Conservation (phyloP, 2,113 vertebrate genomes). For the Ameiurus melas region DNA sequence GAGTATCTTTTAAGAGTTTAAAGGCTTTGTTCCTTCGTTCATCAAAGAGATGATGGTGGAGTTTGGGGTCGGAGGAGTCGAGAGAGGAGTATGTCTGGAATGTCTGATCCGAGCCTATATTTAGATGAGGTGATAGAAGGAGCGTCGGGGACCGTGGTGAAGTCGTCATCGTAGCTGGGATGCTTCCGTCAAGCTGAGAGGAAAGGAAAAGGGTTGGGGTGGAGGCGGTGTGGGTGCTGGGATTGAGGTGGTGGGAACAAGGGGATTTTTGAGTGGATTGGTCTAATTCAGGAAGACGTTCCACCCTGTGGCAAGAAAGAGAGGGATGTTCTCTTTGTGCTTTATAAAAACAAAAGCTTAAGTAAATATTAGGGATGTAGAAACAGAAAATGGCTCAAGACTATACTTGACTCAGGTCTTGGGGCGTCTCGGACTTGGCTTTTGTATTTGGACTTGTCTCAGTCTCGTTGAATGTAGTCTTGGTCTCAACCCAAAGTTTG, state of each 20-base stretch:
- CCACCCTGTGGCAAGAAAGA: background rate
- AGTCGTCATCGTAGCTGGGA: constrained; percentile 65
- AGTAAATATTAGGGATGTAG: background rate
- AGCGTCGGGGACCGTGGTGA: constrained; percentile 66
- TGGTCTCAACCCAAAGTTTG: background rate
- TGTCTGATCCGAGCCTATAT: constrained; percentile 69
- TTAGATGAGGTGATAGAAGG: constrained; percentile 73
- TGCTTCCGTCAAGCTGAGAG: constrained; percentile 67
- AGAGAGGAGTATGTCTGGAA: constrained; percentile 65
- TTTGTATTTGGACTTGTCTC: background rate
- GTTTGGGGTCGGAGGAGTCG: constrained; percentile 36
- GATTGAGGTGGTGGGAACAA: constrained; percentile 7
- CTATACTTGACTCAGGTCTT: background rate
- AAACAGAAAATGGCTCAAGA: background rate
- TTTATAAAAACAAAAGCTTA: background rate
- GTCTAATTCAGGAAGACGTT: constrained; percentile 9
- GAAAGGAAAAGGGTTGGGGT: constrained; percentile 60
- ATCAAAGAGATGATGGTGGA: constrained; percentile 64
- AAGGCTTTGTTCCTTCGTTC: constrained; percentile 73
- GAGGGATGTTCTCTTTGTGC: background rate
- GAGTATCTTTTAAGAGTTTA: constrained; percentile 64
- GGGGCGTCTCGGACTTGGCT: background rate
- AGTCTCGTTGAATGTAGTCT: too few species aligned
- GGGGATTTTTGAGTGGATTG: background rate
- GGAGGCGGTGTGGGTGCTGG: background rate